Evolutionary conservation across 1,140 invertebrate species (phyloP).

Genomic region (Grapholita molesta): DNA sequence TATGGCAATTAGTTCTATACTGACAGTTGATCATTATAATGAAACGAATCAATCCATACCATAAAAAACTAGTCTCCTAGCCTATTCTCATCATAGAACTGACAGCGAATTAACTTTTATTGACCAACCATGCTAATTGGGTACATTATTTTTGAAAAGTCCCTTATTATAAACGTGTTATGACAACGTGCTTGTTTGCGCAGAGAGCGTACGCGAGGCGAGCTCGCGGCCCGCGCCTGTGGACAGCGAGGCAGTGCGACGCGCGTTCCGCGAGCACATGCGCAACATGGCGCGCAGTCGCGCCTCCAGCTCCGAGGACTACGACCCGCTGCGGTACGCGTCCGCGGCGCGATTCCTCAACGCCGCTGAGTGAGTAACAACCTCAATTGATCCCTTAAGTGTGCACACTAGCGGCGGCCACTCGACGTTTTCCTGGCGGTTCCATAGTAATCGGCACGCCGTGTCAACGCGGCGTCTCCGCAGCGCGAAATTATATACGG

Average conservation of each 20-base stretch:
- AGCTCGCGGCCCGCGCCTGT: conserved; percentile 14
- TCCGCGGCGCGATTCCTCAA: conserved; percentile 32
- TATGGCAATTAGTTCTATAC: too few relatives aligned
- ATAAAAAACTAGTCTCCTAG: too few relatives aligned
- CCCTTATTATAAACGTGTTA: background rate
- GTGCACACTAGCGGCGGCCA: too few relatives aligned
- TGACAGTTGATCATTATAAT: too few relatives aligned
- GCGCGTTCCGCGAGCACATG: conserved; percentile 45
- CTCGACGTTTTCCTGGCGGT: too few relatives aligned
- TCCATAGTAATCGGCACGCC: too few relatives aligned
- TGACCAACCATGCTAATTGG: too few relatives aligned
- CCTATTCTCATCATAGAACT: too few relatives aligned
- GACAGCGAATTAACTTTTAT: too few relatives aligned
- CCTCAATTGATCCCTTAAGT: too few relatives aligned
- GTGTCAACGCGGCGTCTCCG: background rate
- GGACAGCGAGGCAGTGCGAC: conserved; percentile 28
- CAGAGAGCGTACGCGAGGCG: conserved; percentile 38
- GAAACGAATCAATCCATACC: too few relatives aligned
- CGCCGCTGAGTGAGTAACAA: background rate
- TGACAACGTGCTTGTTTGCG: background rate
- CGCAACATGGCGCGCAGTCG: conserved; percentile 31
- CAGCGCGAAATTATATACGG: too few relatives aligned
- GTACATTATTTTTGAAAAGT: background rate
- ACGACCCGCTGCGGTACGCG: conserved; percentile 34
- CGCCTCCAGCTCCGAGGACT: conserved; percentile 39